phyloP scores from a whole-genome alignment of 2,113 vertebrate species.

The Leptobrachium leishanense region DNA sequence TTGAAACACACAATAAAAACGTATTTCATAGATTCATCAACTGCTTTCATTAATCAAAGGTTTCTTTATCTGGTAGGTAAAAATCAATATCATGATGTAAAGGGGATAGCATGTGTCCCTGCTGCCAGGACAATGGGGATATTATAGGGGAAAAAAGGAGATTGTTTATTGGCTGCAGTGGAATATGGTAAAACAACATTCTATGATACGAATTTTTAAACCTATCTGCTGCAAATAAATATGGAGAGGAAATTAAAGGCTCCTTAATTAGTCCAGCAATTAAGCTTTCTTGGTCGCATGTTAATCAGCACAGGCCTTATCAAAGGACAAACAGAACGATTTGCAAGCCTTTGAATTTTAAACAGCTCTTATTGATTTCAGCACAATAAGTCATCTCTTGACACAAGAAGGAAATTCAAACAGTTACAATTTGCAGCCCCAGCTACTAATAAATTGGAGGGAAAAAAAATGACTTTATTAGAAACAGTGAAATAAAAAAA shows the following conservation, averaged over 20 bases:
- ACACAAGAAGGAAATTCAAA: slow-evolving; percentile 73
- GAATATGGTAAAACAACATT: slow-evolving; percentile 21
- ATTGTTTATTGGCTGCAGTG: slow-evolving; percentile 37
- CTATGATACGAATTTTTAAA: slow-evolving; percentile 43
- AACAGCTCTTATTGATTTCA: slow-evolving; percentile 81
- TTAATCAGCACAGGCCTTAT: slow-evolving; percentile 82
- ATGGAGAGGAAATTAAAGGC: slow-evolving; percentile 83
- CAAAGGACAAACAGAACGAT: slow-evolving; percentile 86
- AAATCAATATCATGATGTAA: slow-evolving; percentile 38
- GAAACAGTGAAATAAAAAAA: slow-evolving; percentile 38
- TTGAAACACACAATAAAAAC: background rate
- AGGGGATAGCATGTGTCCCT: slow-evolving; percentile 13
- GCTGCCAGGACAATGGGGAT: background rate
- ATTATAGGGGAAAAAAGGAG: background rate
- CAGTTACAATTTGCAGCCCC: slow-evolving; percentile 71
- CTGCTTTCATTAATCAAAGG: slow-evolving; percentile 21
- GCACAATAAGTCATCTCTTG: slow-evolving; percentile 72
- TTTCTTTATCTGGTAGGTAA: slow-evolving; percentile 23
- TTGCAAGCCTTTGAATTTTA: slow-evolving; percentile 85
- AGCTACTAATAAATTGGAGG: slow-evolving; percentile 63
- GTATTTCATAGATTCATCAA: slow-evolving; percentile 16
- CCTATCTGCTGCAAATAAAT: slow-evolving; percentile 72
- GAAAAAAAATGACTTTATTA: slow-evolving; percentile 48
- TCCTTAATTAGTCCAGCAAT: slow-evolving; percentile 85
- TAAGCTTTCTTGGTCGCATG: slow-evolving; percentile 83